These are phyloP conservation scores for Synergus japonicus DNA, from an alignment of 2,888 invertebrate genomes.

Conservation along the genomic window DNA sequence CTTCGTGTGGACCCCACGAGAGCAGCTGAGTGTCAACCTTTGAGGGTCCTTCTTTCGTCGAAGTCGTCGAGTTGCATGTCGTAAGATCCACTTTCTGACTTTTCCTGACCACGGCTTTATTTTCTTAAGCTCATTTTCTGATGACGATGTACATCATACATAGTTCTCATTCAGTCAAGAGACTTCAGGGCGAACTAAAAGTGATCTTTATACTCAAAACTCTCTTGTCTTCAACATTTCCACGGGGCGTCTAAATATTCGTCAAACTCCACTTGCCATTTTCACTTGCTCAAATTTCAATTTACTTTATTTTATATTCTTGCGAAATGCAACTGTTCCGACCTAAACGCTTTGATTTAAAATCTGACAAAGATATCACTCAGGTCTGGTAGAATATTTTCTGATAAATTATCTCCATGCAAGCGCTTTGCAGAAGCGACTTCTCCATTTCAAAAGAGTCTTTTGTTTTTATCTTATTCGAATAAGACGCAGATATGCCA, in stretches of 20 bases:
- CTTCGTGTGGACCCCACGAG: slow-evolving; percentile 53
- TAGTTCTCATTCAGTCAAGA: slow-evolving; percentile 3
- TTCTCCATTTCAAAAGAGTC: neutral
- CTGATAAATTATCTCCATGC: neutral
- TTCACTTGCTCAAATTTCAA: neutral
- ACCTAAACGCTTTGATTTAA: neutral
- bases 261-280: neutral
- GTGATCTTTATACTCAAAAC: neutral
- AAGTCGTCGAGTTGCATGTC: slow-evolving; percentile 57
- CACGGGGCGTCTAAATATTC: neutral
- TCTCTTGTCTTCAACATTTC: neutral
- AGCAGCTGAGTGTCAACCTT: slow-evolving; percentile 66
- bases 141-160: slow-evolving; percentile 63
- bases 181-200: neutral
- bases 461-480: neutral
- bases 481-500: neutral
- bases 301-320: neutral
- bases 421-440: neutral
- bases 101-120: slow-evolving; percentile 35
- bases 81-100: slow-evolving; percentile 45
- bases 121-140: slow-evolving; percentile 64
- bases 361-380: neutral
- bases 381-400: neutral
- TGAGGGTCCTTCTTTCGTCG: slow-evolving; percentile 60
- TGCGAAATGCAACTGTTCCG: neutral